Conservation (phyloP, 2,888 invertebrate species). For the Halictus ligatus region DNA sequence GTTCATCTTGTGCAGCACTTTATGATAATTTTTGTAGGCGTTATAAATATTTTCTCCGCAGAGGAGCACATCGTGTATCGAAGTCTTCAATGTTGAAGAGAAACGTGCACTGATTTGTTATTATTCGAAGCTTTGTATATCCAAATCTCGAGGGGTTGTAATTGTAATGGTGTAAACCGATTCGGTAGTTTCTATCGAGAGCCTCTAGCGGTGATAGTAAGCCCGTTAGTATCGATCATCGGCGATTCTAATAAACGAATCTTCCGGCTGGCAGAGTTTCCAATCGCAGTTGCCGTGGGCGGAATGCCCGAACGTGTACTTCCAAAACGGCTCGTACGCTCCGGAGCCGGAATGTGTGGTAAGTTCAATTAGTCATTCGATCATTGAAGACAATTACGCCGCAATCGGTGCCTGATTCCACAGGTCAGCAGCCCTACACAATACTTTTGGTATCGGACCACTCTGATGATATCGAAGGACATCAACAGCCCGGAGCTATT, state of each 20-base stretch:
- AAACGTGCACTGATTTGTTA: neutral
- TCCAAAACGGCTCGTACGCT: constrained; percentile 91
- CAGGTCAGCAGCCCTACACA: constrained; percentile 96
- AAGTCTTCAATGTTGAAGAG: too few species aligned
- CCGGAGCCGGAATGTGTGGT: constrained; percentile 93
- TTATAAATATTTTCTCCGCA: neutral
- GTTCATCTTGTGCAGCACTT: neutral
- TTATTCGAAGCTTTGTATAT: neutral
- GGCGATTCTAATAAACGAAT: constrained; percentile 5
- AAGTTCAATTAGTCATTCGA: constrained; percentile 79
- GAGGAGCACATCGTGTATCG: neutral
- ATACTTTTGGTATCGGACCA: constrained; percentile 97
- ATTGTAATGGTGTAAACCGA: neutral
- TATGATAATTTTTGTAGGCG: neutral
- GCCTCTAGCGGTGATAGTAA: neutral
- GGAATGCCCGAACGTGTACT: constrained; percentile 94
- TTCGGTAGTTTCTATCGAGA: neutral
- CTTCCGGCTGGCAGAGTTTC: constrained; percentile 88
- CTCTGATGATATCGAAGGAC: constrained; percentile 94
- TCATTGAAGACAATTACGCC: neutral
- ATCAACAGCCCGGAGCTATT: constrained; percentile 94
- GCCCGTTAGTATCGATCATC: neutral
- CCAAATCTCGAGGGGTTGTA: neutral
- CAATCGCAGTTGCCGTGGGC: constrained; percentile 96
- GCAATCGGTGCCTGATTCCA: neutral